These are phyloP conservation scores for Tribolium freemani DNA, from an alignment of 2,888 invertebrate species.

Conservation along the genomic window DNA sequence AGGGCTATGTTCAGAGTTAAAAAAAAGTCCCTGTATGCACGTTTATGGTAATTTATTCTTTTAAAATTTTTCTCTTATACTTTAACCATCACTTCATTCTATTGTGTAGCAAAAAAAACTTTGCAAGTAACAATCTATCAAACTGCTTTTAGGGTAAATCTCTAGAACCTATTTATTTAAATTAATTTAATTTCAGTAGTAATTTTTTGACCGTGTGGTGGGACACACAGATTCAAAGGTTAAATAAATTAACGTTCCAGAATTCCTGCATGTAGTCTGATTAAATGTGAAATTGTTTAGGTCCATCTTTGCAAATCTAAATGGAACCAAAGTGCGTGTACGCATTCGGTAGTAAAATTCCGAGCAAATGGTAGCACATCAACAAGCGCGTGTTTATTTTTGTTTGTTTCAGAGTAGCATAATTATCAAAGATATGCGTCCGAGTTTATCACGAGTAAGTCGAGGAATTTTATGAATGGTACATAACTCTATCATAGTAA, in stretches of 20 bases:
- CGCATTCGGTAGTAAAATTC: slow-evolving; percentile 13
- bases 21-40: no score
- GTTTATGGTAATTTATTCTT: no score
- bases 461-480: slow-evolving; percentile 65
- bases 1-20: no score
- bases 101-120: no score
- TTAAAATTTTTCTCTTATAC: no score
- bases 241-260: slow-evolving; percentile 37
- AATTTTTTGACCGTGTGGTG: neutral
- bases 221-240: slow-evolving; percentile 25
- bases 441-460: slow-evolving; percentile 35
- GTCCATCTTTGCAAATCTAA: no score
- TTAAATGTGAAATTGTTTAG: slow-evolving; percentile 1
- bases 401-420: slow-evolving; percentile 33
- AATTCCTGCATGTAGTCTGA: slow-evolving; percentile 29
- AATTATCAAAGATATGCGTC: slow-evolving; percentile 44
- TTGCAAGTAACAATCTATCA: no score
- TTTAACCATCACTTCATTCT: no score
- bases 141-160: no score
- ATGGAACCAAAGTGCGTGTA: neutral
- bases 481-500: slow-evolving; percentile 62
- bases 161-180: no score
- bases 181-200: no score
- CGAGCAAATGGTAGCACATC: slow-evolving; percentile 20
- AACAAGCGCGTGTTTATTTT: slow-evolving; percentile 23